Evolutionary conservation across 2,797 vertebrate species (phyloP).

Genomic region (Acipenser ruthenus): DNA sequence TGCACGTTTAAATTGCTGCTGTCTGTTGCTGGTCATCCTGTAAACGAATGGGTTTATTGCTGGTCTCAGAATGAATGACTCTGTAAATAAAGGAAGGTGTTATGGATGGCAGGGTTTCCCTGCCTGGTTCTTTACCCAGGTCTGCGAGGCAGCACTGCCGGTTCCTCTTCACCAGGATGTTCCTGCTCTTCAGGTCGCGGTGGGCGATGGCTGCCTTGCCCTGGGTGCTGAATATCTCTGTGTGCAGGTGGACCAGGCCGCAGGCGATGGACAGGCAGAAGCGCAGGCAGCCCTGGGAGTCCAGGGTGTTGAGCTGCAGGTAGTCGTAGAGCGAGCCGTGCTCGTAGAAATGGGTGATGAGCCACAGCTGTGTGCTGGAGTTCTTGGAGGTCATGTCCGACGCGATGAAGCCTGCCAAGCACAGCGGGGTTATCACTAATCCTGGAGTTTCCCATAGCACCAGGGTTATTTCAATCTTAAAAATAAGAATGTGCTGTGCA

Average conservation of each 20-base stretch:
- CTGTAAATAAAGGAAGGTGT: no score
- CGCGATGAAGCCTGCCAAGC: slow-evolving; percentile 78
- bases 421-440: no score
- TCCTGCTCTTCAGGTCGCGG: slow-evolving; percentile 91
- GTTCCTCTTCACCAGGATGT: slow-evolving; percentile 89
- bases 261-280: slow-evolving; percentile 76
- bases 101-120: no score
- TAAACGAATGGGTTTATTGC: no score
- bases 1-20: no score
- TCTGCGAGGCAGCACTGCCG: slow-evolving; percentile 92
- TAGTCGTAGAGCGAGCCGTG: slow-evolving; percentile 89
- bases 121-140: slow-evolving; percentile 64
- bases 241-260: slow-evolving; percentile 89
- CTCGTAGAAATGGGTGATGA: slow-evolving; percentile 93
- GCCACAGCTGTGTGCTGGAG: slow-evolving; percentile 94
- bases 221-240: slow-evolving; percentile 90
- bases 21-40: no score
- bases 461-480: no score
- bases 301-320: slow-evolving; percentile 75
- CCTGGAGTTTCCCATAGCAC: no score
- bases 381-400: slow-evolving; percentile 96
- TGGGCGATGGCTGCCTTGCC: slow-evolving; percentile 94
- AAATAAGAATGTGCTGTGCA: no score
- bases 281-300: slow-evolving; percentile 69
- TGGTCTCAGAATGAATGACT: no score